Evolutionary conservation across 2,113 vertebrate genomes (phyloP), one percentile per base, ranked within the genome.

Genomic region (Lagopus leucura): DNA sequence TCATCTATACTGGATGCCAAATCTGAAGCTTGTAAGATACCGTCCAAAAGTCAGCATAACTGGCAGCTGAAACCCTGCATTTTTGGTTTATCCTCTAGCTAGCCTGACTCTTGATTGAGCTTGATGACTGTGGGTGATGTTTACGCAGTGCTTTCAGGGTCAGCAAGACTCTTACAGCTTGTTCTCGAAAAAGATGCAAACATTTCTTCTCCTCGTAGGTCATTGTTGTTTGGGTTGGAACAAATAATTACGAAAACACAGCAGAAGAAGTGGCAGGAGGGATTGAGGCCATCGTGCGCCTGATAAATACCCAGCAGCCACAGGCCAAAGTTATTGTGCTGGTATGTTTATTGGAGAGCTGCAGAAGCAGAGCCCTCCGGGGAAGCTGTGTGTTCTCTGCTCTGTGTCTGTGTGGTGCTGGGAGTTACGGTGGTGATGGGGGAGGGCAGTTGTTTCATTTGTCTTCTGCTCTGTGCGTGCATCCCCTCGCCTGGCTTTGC

Each of bases 141-240:
- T 48, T 21, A 3, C 5, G 2, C 13, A 2, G 54, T 38, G 54
- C 13, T 76, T 47, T 47, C 61, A 50, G 88, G 66, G 57, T 47
- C 80, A 38, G 28, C 30, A 3, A 40, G 20, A 27, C 61, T 7
- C 0, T 9, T 9, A 2, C 18, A 8, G 1, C n/a, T n/a, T 2
- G 3, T 55, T 6, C 28, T 58, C 55, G 80, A 15, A 40, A 30
- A 50, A 30, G 66, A 6, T 30, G 40, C 14, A 8, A 13, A 16
- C 3, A 0, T 19, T 70, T 77, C 65, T 61, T 88, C 60, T 71
- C 64, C 84, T 38, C 30, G 13, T 82, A 99, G 99, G 99, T 98
- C 88, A 98, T 99, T 79, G 99, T 99, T 84, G 96, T 99, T 86
- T 99, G 99, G 99, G 98, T 99, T 74, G 99, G 99, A 97, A 99